Percentiles rank a stretch among this genome's conserved stretches.
These are phyloP conservation scores for Pocota personata DNA, from an alignment of 2,888 invertebrate species.

Conservation along the genomic window DNA sequence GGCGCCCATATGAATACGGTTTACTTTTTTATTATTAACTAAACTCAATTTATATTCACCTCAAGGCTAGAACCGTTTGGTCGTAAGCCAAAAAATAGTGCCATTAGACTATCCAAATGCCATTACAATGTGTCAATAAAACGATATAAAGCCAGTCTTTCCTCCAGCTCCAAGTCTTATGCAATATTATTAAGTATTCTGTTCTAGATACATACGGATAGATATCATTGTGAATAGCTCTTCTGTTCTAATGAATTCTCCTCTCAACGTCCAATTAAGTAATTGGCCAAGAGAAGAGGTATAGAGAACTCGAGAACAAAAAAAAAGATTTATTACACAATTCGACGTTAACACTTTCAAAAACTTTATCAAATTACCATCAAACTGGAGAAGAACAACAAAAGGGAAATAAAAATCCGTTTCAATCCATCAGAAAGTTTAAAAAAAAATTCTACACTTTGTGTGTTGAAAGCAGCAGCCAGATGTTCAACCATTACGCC, in stretches of 20 bases:
- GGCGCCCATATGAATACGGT: conserved; percentile 35
- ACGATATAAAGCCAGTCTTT: conserved; percentile 2
- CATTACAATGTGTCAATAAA: conserved; percentile 19
- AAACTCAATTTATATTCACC: conserved; percentile 53
- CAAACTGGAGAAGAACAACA: conserved; percentile 26
- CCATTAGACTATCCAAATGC: conserved; percentile 32
- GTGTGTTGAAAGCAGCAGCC: conserved; percentile 37
- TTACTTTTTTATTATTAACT: background rate
- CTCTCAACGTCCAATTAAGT: conserved; percentile 51
- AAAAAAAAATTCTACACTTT: conserved; percentile 7
- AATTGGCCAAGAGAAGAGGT: conserved; percentile 44
- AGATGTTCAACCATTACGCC: conserved; percentile 61
- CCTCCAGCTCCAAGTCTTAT: conserved; percentile 1
- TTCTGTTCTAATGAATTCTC: conserved; percentile 31
- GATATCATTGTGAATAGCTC: background rate
- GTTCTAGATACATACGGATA: conserved; percentile 44
- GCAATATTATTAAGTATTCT: conserved; percentile 30
- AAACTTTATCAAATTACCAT: conserved; percentile 55
- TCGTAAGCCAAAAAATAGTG: conserved; percentile 45
- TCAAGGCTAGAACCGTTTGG: conserved; percentile 44
- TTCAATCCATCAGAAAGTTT: conserved; percentile 21
- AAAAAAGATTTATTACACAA: conserved; percentile 23
- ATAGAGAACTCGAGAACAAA: background rate
- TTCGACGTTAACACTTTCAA: conserved; percentile 21
- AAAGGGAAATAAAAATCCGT: conserved; percentile 47